Base-by-base conservation (phyloP, 2,113 vertebrate genomes). In the Empidonax traillii region DNA sequence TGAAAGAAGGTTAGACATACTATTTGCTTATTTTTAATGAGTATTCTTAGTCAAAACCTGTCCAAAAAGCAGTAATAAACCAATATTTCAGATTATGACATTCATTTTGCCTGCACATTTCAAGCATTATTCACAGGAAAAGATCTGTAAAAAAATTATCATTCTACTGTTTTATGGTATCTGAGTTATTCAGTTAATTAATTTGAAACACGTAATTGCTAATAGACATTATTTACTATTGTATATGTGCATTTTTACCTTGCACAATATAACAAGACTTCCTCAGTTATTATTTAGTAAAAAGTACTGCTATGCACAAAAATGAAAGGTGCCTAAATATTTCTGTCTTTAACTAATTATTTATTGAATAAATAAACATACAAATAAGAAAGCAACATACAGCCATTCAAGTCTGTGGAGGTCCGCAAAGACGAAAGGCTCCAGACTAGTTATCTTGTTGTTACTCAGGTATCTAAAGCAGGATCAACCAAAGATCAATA, bases 381-480 rank as follows among this genome's bases (percentile, higher is more conserved):
- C 1, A 87, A 95, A 72, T 65, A 72, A 88, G 78, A 90, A 85
- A 89, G 66, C 24, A 72, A 98, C 99, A 69, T 99, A 99, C 99
- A 99, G 97, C 99, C 99, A 99, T 97, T 99, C 98, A 73, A 99
- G 97, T 79, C 97, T 98, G 90, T 98, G 98, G 56, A 99, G 98
- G 77, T 99, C 99, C 97, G 97, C 98, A 97, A 99, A 99, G 58
- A 99, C 98, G 31, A 98, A 98, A 1, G 99, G 98, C 94, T 98
- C 98, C 96, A 99, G 97, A 84, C 87, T 97, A 0, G 97, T 98
- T 97, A 99, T 99, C 90, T 96, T 98, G 97, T 99, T 99, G 93
- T 99, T 97, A 96, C 98, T 99, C 88, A 99, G 97, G 94, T 99
- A 99, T 85, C 99, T 99, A 85, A 80, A 96, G 85, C 69, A 79